phyloP scores from a whole-genome alignment of 2,888 invertebrate genomes.

The Cosmopolites sordidus region DNA sequence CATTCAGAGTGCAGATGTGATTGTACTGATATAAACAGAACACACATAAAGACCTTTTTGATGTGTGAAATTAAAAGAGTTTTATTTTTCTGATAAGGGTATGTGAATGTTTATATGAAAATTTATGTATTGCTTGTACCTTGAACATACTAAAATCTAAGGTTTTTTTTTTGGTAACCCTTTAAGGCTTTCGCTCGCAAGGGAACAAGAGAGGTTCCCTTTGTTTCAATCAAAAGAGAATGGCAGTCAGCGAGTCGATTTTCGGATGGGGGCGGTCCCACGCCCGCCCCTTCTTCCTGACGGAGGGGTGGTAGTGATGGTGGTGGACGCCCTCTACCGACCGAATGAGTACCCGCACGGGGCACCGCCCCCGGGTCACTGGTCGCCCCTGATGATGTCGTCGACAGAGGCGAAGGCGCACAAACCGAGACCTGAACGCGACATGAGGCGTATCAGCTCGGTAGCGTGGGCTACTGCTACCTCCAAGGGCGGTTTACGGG shows the following conservation, averaged over 20 bases:
- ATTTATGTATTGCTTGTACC: no score
- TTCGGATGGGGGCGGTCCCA: slow-evolving; percentile 1
- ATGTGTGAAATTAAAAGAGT: no score
- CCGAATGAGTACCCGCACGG: slow-evolving; percentile 20
- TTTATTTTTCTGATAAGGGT: no score
- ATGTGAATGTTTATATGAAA: no score
- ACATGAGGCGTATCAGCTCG: slow-evolving; percentile 85
- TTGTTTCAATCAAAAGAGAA: slow-evolving; percentile 20
- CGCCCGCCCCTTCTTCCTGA: neutral
- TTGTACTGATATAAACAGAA: no score
- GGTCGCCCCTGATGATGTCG: slow-evolving; percentile 70
- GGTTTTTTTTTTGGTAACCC: no score
- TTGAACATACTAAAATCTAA: no score
- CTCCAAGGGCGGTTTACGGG: slow-evolving; percentile 88
- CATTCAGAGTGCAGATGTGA: no score
- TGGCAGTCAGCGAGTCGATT: slow-evolving; percentile 30
- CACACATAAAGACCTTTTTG: no score
- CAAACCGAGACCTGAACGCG: slow-evolving; percentile 82
- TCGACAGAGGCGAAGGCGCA: slow-evolving; percentile 93
- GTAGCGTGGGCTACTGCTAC: slow-evolving; percentile 87
- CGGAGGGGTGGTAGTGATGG: neutral
- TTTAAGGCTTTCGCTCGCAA: no score
- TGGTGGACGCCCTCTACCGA: slow-evolving; percentile 17
- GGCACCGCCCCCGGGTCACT: slow-evolving; percentile 23
- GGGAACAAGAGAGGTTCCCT: slow-evolving; percentile 4